A percentile compares a stretch with the other conserved stretches of the same genome.
phyloP scores from a whole-genome alignment of 37 sponge, comb jelly and placozoan species.

The Dysidea cf. avara region DNA sequence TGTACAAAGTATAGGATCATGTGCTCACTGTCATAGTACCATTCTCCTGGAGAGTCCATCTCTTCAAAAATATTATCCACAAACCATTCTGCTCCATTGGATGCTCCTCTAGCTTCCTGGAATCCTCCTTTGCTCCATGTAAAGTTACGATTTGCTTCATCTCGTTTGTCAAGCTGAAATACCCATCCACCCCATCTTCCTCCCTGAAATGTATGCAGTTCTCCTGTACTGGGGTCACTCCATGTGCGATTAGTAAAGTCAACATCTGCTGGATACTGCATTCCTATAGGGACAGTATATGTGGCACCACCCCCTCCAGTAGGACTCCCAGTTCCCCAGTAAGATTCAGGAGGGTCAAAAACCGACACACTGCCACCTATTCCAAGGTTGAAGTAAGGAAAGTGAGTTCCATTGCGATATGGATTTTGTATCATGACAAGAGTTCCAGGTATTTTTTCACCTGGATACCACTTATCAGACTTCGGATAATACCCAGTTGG shows the following conservation, averaged over 20 bases:
- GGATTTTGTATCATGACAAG: conserved; percentile 34
- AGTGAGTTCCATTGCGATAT: conserved; percentile 16
- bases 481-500: conserved; percentile 54
- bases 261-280: conserved; percentile 28
- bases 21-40: conserved; percentile 34
- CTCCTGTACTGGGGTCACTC: conserved; percentile 39
- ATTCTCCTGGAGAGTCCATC: conserved; percentile 60
- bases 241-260: conserved; percentile 27
- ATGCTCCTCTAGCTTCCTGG: conserved; percentile 54
- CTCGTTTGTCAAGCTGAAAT: conserved; percentile 26
- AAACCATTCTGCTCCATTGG: conserved; percentile 40
- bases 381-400: conserved; percentile 46
- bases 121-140: conserved; percentile 42
- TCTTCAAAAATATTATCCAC: conserved; percentile 66
- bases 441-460: conserved; percentile 7
- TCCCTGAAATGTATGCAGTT: conserved; percentile 44
- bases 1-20: conserved; percentile 41
- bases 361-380: conserved; percentile 42
- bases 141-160: conserved; percentile 7
- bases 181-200: conserved; percentile 49
- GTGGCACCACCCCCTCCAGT: conserved; percentile 41
- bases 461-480: conserved; percentile 37
- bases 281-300: conserved; percentile 20
- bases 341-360: conserved; percentile 68
- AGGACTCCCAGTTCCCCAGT: conserved; percentile 49